These are phyloP conservation scores for Thereva nobilitata DNA, from an alignment of 2,888 invertebrate genomes.

Conservation along the genomic window DNA sequence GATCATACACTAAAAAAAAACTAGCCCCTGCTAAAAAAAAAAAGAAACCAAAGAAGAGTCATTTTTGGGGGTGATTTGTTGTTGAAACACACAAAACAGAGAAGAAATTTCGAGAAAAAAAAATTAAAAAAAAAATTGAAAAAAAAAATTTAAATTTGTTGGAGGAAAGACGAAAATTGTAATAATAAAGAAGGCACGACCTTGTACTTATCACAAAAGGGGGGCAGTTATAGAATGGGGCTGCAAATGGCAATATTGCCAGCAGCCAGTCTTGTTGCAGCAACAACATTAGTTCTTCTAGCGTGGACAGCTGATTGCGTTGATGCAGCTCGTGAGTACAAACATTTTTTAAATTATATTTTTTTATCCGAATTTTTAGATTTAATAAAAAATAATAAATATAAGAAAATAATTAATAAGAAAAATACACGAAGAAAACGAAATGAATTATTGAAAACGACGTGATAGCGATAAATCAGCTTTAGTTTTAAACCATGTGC, in stretches of 20 bases:
- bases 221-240: conserved; percentile 50
- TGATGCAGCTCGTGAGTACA: conserved; percentile 58
- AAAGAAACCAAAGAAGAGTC: neutral
- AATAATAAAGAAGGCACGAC: no score
- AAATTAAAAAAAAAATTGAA: neutral
- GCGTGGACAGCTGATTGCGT: conserved; percentile 52
- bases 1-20: neutral
- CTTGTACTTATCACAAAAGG: neutral
- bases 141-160: conserved; percentile 5
- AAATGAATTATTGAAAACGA: no score
- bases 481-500: no score
- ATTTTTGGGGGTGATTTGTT: no score
- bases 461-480: no score
- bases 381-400: neutral
- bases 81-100: neutral
- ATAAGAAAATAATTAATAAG: neutral
- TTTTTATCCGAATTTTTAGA: neutral
- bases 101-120: neutral
- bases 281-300: conserved; percentile 52
- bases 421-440: no score
- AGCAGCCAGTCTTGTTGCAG: conserved; percentile 55
- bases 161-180: conserved; percentile 1
- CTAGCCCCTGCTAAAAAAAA: neutral
- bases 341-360: conserved; percentile 21
- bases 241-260: conserved; percentile 57